Evolutionary conservation across 2,113 vertebrate species (phyloP), one percentile per base, ranked within the genome.

Genomic region (Centropristis striata): DNA sequence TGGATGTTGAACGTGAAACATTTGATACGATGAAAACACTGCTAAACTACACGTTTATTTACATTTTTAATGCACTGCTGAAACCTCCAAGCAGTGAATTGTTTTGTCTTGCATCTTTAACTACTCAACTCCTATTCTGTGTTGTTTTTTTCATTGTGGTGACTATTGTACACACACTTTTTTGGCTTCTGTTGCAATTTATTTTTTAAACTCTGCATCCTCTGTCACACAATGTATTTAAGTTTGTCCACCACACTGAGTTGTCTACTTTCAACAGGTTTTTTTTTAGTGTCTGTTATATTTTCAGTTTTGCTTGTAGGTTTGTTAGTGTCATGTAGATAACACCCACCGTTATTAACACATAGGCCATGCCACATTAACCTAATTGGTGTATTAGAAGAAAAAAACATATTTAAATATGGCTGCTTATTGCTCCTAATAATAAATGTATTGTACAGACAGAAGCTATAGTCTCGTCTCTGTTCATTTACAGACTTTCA

Each of bases 361-460:
- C 32, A 58, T 86, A 89, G 81, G 78, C 86, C 83, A 77, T 49
- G 61, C 53, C 82, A 66, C 81, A 51, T 86, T 89, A 78, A 90
- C 64, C 74, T 87, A 55, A 87, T 74, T 89, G 86, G 84, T 92
- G 90, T 94, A 90, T 88, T 92, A 90, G 83, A 85, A 80, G 61
- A 23, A 46, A 63, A 44, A 58, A 28, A 85, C 63, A 69, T 90
- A 92, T 91, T 90, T 93, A 90, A 90, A 90, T 88, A 86, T 67
- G 80, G 78, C 88, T 93, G 83, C 92, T 80, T 90, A 86, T 64
- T 88, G 91, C 90, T 92, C 85, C 74, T 90, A 76, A 84, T 88
- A 37, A 94, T 93, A 92, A 94, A 92, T 83, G 78, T 89, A 89
- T 89, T 93, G 90, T 94, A 89, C 89, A 91, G 80, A 64, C 42